These are phyloP conservation scores for Pentalonia nigronervosa DNA, from an alignment of 1,140 invertebrate species.

Conservation along the genomic window DNA sequence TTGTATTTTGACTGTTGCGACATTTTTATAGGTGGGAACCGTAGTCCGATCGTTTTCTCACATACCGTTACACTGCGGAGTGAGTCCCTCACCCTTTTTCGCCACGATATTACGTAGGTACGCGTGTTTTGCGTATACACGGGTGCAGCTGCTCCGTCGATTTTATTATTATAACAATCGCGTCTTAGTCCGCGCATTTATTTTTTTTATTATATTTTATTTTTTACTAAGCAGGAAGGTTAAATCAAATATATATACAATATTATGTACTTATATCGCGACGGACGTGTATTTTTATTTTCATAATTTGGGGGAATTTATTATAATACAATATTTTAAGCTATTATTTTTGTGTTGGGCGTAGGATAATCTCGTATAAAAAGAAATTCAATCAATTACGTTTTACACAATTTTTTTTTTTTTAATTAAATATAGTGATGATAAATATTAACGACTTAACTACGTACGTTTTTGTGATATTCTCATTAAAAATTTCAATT, in stretches of 20 bases:
- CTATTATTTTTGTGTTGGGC: background rate
- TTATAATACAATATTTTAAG: background rate
- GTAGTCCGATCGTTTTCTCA: slow-evolving; percentile 50
- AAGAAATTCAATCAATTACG: background rate
- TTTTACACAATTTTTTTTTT: background rate
- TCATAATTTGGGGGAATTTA: background rate
- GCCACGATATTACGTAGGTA: background rate
- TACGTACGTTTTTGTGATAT: background rate
- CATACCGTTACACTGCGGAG: slow-evolving; percentile 36
- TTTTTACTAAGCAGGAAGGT: background rate
- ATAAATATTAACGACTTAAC: background rate
- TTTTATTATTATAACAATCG: slow-evolving; percentile 35
- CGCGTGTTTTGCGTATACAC: slow-evolving; percentile 2
- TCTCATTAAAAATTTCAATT: background rate
- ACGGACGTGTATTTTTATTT: background rate
- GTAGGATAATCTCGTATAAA: background rate
- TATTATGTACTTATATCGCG: background rate
- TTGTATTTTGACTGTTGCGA: slow-evolving; percentile 51
- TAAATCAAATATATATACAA: background rate
- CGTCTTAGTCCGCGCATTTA: background rate
- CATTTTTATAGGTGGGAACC: slow-evolving; percentile 58
- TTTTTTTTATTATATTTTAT: slow-evolving; percentile 34
- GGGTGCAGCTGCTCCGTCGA: slow-evolving; percentile 44
- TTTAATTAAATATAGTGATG: background rate
- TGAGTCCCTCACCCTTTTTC: slow-evolving; percentile 51